Percentiles rank a stretch among this genome's conserved stretches.
phyloP scores from a whole-genome alignment of 2,797 vertebrate species.

The Ptychadena robeensis region DNA sequence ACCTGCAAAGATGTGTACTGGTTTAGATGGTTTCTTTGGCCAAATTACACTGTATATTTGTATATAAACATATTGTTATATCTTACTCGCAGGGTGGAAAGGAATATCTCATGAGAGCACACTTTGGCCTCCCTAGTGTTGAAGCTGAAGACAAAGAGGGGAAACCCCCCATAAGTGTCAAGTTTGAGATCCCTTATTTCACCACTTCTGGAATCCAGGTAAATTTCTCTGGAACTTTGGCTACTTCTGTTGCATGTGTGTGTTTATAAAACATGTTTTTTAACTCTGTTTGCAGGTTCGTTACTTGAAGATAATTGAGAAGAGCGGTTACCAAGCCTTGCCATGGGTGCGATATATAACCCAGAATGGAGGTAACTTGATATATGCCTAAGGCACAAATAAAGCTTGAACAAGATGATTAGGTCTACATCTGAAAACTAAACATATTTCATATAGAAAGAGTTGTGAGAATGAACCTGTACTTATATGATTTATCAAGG shows the following conservation, averaged over 20 bases:
- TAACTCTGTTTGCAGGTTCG: constrained; percentile 79
- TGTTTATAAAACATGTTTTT: neutral
- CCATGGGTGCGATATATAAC: constrained; percentile 97
- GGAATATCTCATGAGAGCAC: constrained; percentile 97
- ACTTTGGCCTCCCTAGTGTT: constrained; percentile 95
- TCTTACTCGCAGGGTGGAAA: constrained; percentile 86
- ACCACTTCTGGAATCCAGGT: constrained; percentile 99
- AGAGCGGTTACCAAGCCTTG: constrained; percentile 94
- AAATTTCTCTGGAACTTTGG: neutral
- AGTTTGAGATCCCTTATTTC: constrained; percentile 98
- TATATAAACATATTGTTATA: neutral
- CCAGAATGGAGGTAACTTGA: constrained; percentile 88
- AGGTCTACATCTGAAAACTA: too few relatives aligned
- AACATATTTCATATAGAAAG: too few relatives aligned
- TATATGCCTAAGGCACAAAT: fast-evolving
- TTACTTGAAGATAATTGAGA: constrained; percentile 97
- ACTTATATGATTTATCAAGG: too few relatives aligned
- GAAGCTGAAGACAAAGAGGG: constrained; percentile 98
- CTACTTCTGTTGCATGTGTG: neutral
- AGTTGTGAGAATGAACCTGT: too few relatives aligned
- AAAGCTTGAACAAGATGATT: neutral
- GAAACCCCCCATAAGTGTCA: constrained; percentile 96
- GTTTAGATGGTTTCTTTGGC: too few relatives aligned
- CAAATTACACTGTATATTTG: neutral
- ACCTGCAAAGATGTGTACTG: too few relatives aligned